Conservation (phyloP, 2,888 invertebrate genomes). For the Drosophila mimica region DNA sequence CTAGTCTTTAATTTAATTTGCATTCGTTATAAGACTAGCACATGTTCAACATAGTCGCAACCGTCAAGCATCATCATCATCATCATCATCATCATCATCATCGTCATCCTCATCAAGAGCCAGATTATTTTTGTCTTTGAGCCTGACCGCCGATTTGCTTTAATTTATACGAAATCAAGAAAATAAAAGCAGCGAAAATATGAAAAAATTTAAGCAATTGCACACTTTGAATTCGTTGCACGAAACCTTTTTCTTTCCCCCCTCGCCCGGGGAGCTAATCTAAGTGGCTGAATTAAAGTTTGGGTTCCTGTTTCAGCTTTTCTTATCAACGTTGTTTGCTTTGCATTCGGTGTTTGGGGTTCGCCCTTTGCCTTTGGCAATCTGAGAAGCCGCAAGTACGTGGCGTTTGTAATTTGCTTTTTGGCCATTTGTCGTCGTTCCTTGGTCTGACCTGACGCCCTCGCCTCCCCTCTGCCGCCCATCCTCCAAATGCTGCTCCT, state of each 20-base stretch:
- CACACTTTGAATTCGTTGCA: constrained; percentile 30
- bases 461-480: too few species aligned
- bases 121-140: constrained; percentile 26
- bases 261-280: constrained; percentile 53
- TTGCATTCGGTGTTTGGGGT: constrained; percentile 33
- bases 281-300: constrained; percentile 13
- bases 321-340: constrained; percentile 59
- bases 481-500: neutral
- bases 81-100: constrained; percentile 34
- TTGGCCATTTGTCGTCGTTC: constrained; percentile 51
- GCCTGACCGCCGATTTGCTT: constrained; percentile 68
- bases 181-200: constrained; percentile 7
- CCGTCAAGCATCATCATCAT: constrained; percentile 54
- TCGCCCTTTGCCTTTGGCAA: constrained; percentile 25
- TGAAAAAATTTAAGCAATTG: constrained; percentile 26
- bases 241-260: constrained; percentile 19
- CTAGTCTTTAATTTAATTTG: constrained; percentile 68
- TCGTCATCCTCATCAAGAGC: constrained; percentile 45
- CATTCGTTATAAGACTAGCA: constrained; percentile 58
- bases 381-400: constrained; percentile 56
- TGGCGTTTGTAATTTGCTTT: constrained; percentile 62
- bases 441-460: constrained; percentile 10
- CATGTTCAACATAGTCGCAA: neutral
- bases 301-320: constrained; percentile 1
- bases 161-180: constrained; percentile 49